Conservation (phyloP, 2,113 vertebrate species). For the Bufo gargarizans region DNA sequence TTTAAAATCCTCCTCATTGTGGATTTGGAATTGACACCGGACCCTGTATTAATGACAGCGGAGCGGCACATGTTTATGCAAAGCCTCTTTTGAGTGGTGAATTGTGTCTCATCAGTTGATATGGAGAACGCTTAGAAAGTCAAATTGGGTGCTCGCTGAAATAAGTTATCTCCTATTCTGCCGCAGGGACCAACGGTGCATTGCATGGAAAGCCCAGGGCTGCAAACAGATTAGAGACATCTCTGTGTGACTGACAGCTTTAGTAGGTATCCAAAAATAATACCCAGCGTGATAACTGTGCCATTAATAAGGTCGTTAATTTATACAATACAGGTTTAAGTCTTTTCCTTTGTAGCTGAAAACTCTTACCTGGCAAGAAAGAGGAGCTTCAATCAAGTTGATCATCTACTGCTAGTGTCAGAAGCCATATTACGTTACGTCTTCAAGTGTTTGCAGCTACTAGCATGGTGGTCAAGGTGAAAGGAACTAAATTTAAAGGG, state of each 20-base stretch:
- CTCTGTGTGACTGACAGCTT: slow-evolving; percentile 20
- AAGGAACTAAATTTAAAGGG: neutral
- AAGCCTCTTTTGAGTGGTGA: neutral
- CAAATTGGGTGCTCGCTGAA: neutral
- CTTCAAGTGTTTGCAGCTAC: neutral
- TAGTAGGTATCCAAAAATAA: slow-evolving; percentile 45
- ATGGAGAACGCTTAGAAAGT: neutral
- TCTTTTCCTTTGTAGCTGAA: neutral
- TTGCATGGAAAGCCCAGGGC: slow-evolving; percentile 29
- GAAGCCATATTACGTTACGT: neutral
- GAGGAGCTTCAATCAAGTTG: neutral
- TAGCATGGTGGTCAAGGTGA: neutral
- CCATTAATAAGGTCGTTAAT: slow-evolving; percentile 18
- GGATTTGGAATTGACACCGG: neutral
- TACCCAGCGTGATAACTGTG: neutral
- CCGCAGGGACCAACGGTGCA: slow-evolving; percentile 29
- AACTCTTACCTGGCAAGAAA: neutral
- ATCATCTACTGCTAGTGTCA: neutral
- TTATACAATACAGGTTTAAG: neutral
- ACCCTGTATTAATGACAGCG: neutral
- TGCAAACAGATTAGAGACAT: slow-evolving; percentile 48
- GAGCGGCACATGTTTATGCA: slow-evolving; percentile 7
- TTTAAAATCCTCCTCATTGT: neutral
- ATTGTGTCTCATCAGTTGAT: slow-evolving; percentile 27
- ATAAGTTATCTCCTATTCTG: slow-evolving; percentile 49